Evolutionary conservation across 2,113 vertebrate species (phyloP).

Genomic region (Anoura caudifer): DNA sequence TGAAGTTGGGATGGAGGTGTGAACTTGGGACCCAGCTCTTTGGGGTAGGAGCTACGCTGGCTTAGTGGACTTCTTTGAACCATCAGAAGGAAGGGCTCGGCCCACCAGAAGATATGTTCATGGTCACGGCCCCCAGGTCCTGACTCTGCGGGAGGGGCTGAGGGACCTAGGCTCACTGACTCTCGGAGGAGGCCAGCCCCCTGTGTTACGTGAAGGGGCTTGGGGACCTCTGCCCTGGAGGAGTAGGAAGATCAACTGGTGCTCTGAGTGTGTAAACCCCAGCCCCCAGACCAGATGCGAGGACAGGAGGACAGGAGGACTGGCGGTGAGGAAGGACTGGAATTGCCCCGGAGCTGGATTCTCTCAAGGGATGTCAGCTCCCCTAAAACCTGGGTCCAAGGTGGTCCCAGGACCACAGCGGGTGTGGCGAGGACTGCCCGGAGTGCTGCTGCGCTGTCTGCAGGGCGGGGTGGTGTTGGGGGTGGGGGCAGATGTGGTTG

Average conservation of each 20-base stretch:
- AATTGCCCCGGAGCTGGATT: neutral
- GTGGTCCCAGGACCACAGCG: neutral
- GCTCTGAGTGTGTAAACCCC: neutral
- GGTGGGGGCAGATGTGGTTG: no score
- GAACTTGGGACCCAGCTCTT: neutral
- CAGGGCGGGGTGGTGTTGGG: neutral
- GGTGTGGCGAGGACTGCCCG: neutral
- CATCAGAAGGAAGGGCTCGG: neutral
- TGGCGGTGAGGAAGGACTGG: neutral
- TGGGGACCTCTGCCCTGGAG: neutral
- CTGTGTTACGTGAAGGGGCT: neutral
- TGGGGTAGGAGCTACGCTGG: neutral
- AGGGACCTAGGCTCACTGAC: neutral
- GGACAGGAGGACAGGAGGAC: neutral
- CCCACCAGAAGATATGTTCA: neutral
- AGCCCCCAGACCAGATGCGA: neutral
- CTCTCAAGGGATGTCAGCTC: neutral
- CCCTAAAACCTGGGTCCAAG: neutral
- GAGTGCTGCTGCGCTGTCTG: neutral
- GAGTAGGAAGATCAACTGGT: neutral
- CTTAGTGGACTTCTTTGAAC: neutral
- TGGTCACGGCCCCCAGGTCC: neutral
- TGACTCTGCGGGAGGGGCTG: neutral
- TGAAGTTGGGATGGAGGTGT: neutral
- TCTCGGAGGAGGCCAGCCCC: neutral